phyloP scores from a whole-genome alignment of 2,113 vertebrate genomes.

The Sebastes schlegelii region DNA sequence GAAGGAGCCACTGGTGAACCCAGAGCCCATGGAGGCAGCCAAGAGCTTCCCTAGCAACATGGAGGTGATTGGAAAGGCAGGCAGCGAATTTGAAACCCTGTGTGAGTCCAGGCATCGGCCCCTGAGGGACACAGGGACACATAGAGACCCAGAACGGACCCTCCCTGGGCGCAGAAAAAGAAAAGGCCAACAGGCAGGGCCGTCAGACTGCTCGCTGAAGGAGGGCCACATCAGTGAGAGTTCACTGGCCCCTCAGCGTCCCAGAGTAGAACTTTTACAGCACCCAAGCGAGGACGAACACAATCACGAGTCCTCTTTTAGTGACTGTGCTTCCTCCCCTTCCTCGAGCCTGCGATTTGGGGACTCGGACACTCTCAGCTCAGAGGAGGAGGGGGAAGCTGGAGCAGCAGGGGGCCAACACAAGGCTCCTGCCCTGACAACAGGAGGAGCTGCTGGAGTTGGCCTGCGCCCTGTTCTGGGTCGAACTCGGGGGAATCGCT shows the following conservation, averaged over 20 bases:
- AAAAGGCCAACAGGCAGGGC: conserved; percentile 97
- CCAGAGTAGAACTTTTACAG: conserved; percentile 86
- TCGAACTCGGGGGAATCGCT: conserved; percentile 89
- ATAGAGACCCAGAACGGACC: conserved; percentile 90
- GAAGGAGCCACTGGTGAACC: conserved; percentile 95
- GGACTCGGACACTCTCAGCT: conserved; percentile 96
- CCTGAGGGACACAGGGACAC: conserved; percentile 86
- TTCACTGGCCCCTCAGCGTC: conserved; percentile 77
- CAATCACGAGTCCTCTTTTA: conserved; percentile 92
- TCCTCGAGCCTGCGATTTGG: conserved; percentile 97
- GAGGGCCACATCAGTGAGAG: conserved; percentile 80
- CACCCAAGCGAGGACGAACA: conserved; percentile 91
- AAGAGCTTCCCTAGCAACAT: conserved; percentile 92
- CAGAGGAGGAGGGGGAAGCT: conserved; percentile 91
- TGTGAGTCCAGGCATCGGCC: conserved; percentile 85
- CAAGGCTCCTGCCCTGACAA: conserved; percentile 70
- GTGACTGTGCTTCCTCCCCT: conserved; percentile 96
- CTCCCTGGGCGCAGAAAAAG: conserved; percentile 93
- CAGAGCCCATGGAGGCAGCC: conserved; percentile 90
- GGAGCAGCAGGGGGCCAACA: conserved; percentile 75
- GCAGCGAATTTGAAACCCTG: conserved; percentile 92
- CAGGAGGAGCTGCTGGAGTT: conserved; percentile 69
- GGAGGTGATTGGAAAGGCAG: conserved; percentile 96
- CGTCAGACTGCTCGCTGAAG: conserved; percentile 92
- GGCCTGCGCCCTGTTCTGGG: conserved; percentile 81